These are phyloP conservation scores for Sisyra terminalis DNA, from an alignment of 2,888 invertebrate species.

Conservation along the genomic window DNA sequence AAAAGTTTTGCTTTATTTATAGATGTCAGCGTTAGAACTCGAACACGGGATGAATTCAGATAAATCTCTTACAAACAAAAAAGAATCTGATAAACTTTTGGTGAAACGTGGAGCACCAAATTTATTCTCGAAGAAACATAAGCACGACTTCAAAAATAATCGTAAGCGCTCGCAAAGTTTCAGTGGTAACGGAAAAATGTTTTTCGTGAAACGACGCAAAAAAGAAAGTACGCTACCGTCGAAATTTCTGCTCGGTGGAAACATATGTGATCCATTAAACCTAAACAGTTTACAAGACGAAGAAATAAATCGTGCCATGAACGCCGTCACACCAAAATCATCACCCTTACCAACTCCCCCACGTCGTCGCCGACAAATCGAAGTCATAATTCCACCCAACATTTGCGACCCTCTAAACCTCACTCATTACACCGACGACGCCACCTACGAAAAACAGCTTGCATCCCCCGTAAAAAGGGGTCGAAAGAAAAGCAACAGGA, in stretches of 20 bases:
- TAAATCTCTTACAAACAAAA: background rate
- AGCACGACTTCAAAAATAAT: constrained; percentile 31
- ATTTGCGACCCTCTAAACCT: constrained; percentile 84
- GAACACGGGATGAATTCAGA: no score
- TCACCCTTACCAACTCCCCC: constrained; percentile 80
- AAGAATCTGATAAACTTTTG: constrained; percentile 5
- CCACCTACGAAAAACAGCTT: constrained; percentile 65
- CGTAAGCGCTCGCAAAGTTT: constrained; percentile 55
- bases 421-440: constrained; percentile 60
- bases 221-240: constrained; percentile 73
- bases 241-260: constrained; percentile 86
- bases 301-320: constrained; percentile 60
- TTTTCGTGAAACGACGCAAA: constrained; percentile 56
- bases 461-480: constrained; percentile 50
- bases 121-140: constrained; percentile 18
- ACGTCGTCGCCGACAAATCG: constrained; percentile 61
- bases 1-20: constrained; percentile 4
- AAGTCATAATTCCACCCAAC: constrained; percentile 85
- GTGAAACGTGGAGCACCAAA: constrained; percentile 1
- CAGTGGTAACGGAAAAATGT: constrained; percentile 48
- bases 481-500: constrained; percentile 45
- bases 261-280: constrained; percentile 89
- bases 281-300: constrained; percentile 79
- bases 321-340: constrained; percentile 82
- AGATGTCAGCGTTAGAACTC: constrained; percentile 5